These are phyloP conservation scores for Gonioctena quinquepunctata DNA, from an alignment of 1,140 invertebrate genomes.

Conservation along the genomic window DNA sequence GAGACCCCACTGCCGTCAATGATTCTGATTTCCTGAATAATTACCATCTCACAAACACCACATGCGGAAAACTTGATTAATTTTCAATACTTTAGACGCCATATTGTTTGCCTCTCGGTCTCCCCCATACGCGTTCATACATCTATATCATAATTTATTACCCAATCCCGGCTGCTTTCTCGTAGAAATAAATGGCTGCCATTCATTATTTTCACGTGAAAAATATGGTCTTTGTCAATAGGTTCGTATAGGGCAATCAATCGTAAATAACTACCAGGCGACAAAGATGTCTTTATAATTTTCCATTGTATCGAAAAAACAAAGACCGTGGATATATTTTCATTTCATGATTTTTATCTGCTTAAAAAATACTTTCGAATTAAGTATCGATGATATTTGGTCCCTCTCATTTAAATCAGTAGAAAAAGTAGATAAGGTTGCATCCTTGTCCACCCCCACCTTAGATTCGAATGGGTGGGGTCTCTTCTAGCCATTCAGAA, in stretches of 20 bases:
- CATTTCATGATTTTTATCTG: no score
- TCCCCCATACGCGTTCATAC: neutral
- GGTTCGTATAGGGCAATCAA: neutral
- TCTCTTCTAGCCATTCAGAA: no score
- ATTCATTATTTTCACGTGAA: neutral
- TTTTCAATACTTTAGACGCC: neutral
- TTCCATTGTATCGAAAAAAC: no score
- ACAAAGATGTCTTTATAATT: neutral
- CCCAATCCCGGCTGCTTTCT: neutral
- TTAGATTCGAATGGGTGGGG: no score
- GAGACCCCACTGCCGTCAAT: conserved; percentile 31
- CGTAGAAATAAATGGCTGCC: neutral
- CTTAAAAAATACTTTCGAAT: no score
- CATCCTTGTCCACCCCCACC: no score
- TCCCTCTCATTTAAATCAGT: no score
- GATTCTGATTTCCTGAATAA: conserved; percentile 25
- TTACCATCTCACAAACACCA: conserved; percentile 17
- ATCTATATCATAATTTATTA: conserved; percentile 16
- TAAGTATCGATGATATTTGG: no score
- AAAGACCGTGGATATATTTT: no score
- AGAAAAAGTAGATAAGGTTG: no score
- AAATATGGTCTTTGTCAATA: neutral
- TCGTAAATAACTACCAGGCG: neutral
- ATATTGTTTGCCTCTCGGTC: neutral
- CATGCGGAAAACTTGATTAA: conserved; percentile 18